A percentile compares a stretch with the other conserved stretches of the same genome.
Evolutionary conservation across 2,888 invertebrate species (phyloP).

Genomic region (Chloroclysta siterata): DNA sequence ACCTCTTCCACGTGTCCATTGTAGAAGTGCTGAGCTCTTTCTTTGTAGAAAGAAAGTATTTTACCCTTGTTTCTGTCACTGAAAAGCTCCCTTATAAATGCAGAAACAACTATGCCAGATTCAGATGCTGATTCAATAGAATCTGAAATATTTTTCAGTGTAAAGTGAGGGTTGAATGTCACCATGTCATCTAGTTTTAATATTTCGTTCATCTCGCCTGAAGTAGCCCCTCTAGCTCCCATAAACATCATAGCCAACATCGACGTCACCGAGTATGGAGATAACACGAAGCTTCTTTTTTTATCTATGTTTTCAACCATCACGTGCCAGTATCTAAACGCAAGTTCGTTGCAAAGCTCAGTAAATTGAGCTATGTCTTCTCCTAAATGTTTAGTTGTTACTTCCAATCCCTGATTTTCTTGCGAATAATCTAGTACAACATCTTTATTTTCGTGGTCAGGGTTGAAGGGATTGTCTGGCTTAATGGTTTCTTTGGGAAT

Average conservation of each 20-base stretch:
- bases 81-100: slow-evolving; percentile 92
- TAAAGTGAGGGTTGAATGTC: slow-evolving; percentile 95
- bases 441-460: slow-evolving; percentile 64
- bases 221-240: slow-evolving; percentile 93
- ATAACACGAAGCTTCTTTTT: slow-evolving; percentile 91
- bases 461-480: slow-evolving; percentile 54
- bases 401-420: slow-evolving; percentile 89
- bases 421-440: slow-evolving; percentile 72
- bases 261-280: slow-evolving; percentile 94
- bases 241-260: slow-evolving; percentile 96
- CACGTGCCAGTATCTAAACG: slow-evolving; percentile 92
- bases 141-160: slow-evolving; percentile 93
- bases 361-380: slow-evolving; percentile 91
- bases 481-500: slow-evolving; percentile 69
- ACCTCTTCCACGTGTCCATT: slow-evolving; percentile 94
- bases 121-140: slow-evolving; percentile 88
- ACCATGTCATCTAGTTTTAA: slow-evolving; percentile 94
- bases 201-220: slow-evolving; percentile 95
- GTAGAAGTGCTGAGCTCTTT: slow-evolving; percentile 94
- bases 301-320: slow-evolving; percentile 89
- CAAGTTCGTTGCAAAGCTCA: slow-evolving; percentile 92
- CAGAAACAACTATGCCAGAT: slow-evolving; percentile 91
- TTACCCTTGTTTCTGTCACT: slow-evolving; percentile 92
- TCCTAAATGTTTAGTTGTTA: slow-evolving; percentile 88
- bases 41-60: slow-evolving; percentile 94